Evolutionary conservation across 2,797 vertebrate genomes (phyloP), one percentile per base, ranked within the genome.

Genomic region (Schizothorax lantsangensis): DNA sequence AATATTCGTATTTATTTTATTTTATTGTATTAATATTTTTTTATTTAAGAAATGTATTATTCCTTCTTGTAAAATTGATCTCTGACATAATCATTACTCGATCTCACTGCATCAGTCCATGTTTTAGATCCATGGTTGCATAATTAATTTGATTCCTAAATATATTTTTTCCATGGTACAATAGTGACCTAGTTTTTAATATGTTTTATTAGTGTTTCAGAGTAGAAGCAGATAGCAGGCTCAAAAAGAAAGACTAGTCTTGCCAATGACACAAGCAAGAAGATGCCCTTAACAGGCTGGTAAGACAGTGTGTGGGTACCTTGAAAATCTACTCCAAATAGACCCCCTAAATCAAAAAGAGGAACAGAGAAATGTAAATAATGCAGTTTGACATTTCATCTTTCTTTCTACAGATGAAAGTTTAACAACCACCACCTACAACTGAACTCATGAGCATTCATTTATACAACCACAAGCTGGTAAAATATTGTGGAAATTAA

Each of bases 301-400:
- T 15, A 5, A 69, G 12, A 19, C 0, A 26, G 54, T 68, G 30
- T 66, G 38, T 38, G 2, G 26, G n/a, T 66, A 77, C 57, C 43
- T 66, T 77, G 71, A 75, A 84, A 77, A 84, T 77, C 43, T 49
- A 66, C 43, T 77, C 72, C 72, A 84, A 36, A 84, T 21, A 66
- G 73, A 84, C 73, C 30, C 66, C 23, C 72, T 84, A n/a, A 36
- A 36, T 62, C 0, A 64, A 78, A 77, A 84, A 40, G 21, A 52
- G 45, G 83, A 84, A 84, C 43, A 40, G 59, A 77, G 19, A 77
- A 66, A 36, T 75, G 21, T 33, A 83, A 83, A 83, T 33, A 4
- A 77, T 38, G 2, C 2, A 9, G 45, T 38, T 38, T 36, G 6
- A 36, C 4, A 64, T 62, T 75, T 45, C 23, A 72, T 72, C 47